Evolutionary conservation across 2,113 vertebrate species (phyloP).

Genomic region (Neolamprologus toae): DNA sequence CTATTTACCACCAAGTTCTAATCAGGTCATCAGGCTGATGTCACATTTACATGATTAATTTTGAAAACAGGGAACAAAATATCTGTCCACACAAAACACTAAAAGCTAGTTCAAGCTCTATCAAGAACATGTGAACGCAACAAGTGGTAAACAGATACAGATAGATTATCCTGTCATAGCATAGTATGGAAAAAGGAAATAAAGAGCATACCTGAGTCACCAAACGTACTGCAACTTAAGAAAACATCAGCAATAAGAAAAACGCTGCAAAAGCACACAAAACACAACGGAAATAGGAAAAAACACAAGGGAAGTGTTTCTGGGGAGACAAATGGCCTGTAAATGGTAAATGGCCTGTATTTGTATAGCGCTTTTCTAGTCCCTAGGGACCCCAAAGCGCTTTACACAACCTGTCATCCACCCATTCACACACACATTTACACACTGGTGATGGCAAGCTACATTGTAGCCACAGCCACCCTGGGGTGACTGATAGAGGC

Average conservation of each 20-base stretch:
- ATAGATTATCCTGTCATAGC: not conserved
- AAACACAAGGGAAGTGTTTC: not conserved
- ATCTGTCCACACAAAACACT: not conserved
- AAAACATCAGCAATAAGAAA: not conserved
- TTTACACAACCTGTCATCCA: too few species aligned
- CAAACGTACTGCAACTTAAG: accelerated
- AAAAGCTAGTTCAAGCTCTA: not conserved
- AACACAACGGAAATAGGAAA: not conserved
- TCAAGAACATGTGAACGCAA: accelerated
- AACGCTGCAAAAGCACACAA: not conserved
- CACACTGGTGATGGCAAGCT: too few species aligned
- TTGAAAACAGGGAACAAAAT: not conserved
- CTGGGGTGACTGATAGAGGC: accelerated
- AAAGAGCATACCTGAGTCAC: not conserved
- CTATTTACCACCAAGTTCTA: not conserved
- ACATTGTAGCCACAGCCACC: too few species aligned
- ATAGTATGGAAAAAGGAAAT: not conserved
- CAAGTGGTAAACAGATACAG: not conserved
- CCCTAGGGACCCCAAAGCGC: too few species aligned
- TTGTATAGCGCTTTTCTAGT: too few species aligned
- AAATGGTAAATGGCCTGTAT: too few species aligned
- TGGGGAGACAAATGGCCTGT: not conserved
- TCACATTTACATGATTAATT: not conserved
- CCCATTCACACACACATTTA: too few species aligned
- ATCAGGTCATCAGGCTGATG: not conserved